Evolutionary conservation across 1,140 invertebrate genomes (phyloP).

Genomic region (Camponotus floridanus): DNA sequence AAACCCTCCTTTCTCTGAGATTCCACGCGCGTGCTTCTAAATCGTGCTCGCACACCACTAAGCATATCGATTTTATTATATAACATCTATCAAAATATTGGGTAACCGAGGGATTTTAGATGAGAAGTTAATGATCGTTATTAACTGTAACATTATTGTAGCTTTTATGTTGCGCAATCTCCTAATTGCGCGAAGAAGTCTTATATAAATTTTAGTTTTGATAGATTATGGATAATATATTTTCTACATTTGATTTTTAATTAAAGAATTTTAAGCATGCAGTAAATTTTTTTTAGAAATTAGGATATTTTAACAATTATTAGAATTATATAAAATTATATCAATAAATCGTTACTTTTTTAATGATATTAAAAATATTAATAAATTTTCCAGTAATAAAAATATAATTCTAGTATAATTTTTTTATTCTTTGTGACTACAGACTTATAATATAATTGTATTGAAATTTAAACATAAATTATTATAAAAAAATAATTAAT

Average conservation of each 20-base stretch:
- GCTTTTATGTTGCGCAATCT: background rate
- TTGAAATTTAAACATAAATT: background rate
- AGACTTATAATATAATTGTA: background rate
- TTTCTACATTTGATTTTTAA: slow-evolving; percentile 2
- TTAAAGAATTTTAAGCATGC: background rate
- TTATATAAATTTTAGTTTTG: slow-evolving; percentile 7
- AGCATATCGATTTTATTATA: slow-evolving; percentile 35
- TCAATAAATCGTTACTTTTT: background rate
- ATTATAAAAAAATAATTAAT: background rate
- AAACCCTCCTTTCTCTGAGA: slow-evolving; percentile 53
- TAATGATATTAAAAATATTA: background rate
- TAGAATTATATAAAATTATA: slow-evolving; percentile 11
- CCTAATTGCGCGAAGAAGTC: slow-evolving; percentile 41
- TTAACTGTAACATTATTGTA: slow-evolving; percentile 61
- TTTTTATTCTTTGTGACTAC: background rate
- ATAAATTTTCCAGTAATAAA: too few relatives aligned
- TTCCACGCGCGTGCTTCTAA: slow-evolving; percentile 17
- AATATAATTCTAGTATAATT: too few relatives aligned
- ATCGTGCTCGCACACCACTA: slow-evolving; percentile 15
- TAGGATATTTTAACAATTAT: background rate
- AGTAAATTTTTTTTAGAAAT: background rate
- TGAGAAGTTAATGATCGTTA: slow-evolving; percentile 40
- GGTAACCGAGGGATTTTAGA: slow-evolving; percentile 34
- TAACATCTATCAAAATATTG: background rate
- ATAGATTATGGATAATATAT: background rate